phyloP scores from a whole-genome alignment of 2,113 vertebrate species.

The Bos taurus region DNA sequence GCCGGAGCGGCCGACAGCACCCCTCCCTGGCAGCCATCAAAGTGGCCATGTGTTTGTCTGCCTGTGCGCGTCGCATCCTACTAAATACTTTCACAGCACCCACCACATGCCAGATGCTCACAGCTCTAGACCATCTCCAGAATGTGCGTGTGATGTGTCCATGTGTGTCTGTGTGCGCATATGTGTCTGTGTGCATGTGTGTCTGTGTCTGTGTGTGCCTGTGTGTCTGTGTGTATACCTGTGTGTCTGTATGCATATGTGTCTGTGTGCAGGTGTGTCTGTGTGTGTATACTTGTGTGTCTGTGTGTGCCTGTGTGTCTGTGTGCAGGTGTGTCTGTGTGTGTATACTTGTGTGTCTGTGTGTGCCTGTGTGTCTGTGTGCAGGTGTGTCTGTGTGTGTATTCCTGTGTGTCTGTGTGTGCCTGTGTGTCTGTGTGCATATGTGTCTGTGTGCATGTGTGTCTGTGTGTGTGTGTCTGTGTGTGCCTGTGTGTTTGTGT shows the following conservation, averaged over 20 bases:
- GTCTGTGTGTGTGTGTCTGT: no score
- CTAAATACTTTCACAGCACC: slow-evolving; percentile 59
- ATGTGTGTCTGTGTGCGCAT: not conserved
- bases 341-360: not conserved
- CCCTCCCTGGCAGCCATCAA: slow-evolving; percentile 57
- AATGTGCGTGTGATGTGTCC: slow-evolving; percentile 9
- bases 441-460: not conserved
- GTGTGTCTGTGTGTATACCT: no score
- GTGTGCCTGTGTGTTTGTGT: no score
- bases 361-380: no score
- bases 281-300: not conserved
- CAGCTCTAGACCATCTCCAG: slow-evolving; percentile 70
- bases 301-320: not conserved
- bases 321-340: not conserved
- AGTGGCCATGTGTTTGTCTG: slow-evolving; percentile 75
- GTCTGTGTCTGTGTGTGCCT: not conserved
- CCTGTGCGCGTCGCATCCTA: slow-evolving; percentile 55
- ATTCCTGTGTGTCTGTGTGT: no score
- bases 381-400: not conserved
- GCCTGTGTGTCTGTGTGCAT: no score
- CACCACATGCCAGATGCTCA: slow-evolving; percentile 67
- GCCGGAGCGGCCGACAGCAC: slow-evolving; percentile 54
- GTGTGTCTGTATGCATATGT: no score
- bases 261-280: not conserved
- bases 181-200: not conserved